Conservation (phyloP, 2,888 invertebrate species). For the Drosophila aldrichi region DNA sequence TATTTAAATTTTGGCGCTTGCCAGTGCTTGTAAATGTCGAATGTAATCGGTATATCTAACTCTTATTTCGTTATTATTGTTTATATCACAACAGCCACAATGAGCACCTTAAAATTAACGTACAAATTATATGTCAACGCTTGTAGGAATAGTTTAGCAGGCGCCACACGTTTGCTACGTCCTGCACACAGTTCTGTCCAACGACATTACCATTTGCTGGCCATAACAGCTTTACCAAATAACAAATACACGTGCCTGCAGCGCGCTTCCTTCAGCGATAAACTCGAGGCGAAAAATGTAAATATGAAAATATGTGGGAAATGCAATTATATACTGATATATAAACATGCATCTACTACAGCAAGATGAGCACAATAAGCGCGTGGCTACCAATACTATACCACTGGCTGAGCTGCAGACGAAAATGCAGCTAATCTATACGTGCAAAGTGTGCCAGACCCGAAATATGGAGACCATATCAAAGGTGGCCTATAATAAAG, state of each 20-base stretch:
- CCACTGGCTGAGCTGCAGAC: slow-evolving; percentile 83
- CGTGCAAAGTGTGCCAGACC: slow-evolving; percentile 94
- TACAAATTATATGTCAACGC: slow-evolving; percentile 38
- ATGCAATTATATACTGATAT: background rate
- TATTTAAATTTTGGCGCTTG: background rate
- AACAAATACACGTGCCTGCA: slow-evolving; percentile 45
- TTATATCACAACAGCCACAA: slow-evolving; percentile 19
- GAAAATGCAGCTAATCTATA: slow-evolving; percentile 91
- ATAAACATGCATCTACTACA: slow-evolving; percentile 4
- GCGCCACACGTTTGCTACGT: background rate
- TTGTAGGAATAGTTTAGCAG: slow-evolving; percentile 1
- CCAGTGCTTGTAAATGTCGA: background rate
- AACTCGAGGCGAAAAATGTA: slow-evolving; percentile 27
- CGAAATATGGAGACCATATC: slow-evolving; percentile 93
- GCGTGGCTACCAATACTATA: slow-evolving; percentile 44
- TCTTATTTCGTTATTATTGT: slow-evolving; percentile 26
- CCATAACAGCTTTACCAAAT: slow-evolving; percentile 27
- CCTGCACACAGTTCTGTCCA: slow-evolving; percentile 1
- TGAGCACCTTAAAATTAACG: slow-evolving; percentile 52
- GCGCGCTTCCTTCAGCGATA: slow-evolving; percentile 26
- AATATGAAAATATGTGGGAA: slow-evolving; percentile 1
- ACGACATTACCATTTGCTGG: slow-evolving; percentile 40
- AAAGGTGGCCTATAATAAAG: slow-evolving; percentile 93
- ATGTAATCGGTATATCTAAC: slow-evolving; percentile 31
- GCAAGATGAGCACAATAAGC: slow-evolving; percentile 32